Evolutionary conservation across 2,888 invertebrate species (phyloP), one percentile per base, ranked within the genome.

Genomic region (Tubiluchus corallicola): DNA sequence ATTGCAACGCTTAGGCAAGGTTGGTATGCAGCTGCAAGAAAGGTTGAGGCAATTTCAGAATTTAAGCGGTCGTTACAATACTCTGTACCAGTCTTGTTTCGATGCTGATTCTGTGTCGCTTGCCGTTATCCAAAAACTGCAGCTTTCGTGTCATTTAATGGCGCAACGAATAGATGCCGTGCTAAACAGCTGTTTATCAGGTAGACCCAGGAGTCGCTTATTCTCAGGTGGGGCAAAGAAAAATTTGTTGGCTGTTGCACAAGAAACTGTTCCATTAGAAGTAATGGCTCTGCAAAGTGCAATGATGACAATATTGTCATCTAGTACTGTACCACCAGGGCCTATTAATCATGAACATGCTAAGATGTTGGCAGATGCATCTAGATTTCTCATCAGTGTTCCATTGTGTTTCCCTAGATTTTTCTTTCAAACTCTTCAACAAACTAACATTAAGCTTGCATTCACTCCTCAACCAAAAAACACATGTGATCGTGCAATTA

Each of bases 401-500:
- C 74, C 77, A 41, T 68, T 78, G 17, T 75, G 79, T 20, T 71
- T 81, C 51, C 79, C 82, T 20, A 67, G 85, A 50, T 77, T 79
- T 65, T 75, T 82, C 63, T 84, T 82, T 68, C 85, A 88, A 74
- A 75, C 75, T 46, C 68, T 87, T 51, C 80, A 90, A 67, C 73
- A 79, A 17, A 84, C 83, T 1, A 75, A 74, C 52, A 76, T 83
- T 1, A 82, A 82, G 61, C 63, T 84, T 48, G 79, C 82, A 0
- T 75, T 83, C 4, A 78, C 79, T 21, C 83, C 84, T 1, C 81
- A 82, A 57, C 82, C 82, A 0, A 66, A 79, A 42, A 74, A 75
- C 37, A 71, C 77, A 48, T 80, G 81, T 1, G 90, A 92, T 53
- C 81, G 29, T n/a, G 29, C 81, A 40, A 79, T 88, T 41, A 72